A percentile compares a stretch with the other conserved stretches of the same genome.
These are phyloP conservation scores for Parnassius mnemosyne DNA, from an alignment of 2,888 invertebrate species.

Conservation along the genomic window DNA sequence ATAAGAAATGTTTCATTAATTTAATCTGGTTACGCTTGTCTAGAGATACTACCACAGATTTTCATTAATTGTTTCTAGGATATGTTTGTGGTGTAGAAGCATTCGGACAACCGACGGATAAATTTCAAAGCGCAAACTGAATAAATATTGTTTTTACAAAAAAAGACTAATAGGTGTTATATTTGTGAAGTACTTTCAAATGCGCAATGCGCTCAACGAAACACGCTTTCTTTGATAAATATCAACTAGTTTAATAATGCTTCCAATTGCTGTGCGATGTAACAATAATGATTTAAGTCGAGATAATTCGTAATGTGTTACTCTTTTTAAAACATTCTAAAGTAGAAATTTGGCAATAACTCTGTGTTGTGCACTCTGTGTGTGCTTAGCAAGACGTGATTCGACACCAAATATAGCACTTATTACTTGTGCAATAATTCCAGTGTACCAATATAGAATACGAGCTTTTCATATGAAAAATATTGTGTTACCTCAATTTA, in stretches of 20 bases:
- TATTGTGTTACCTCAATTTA: constrained; percentile 25
- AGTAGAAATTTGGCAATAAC: constrained; percentile 4
- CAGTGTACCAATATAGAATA: constrained; percentile 24
- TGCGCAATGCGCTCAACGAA: constrained; percentile 16
- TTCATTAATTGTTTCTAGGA: constrained; percentile 31
- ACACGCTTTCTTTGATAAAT: constrained; percentile 24
- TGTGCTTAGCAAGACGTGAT: constrained; percentile 1
- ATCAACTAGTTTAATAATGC: constrained; percentile 33
- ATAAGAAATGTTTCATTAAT: constrained; percentile 6
- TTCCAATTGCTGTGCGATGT: constrained; percentile 49
- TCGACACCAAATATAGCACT: constrained; percentile 23
- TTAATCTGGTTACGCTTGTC: constrained; percentile 24
- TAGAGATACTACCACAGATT: constrained; percentile 45
- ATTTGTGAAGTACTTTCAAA: constrained; percentile 43
- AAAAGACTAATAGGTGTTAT: constrained; percentile 53
- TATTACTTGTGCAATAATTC: constrained; percentile 16
- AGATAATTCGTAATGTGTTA: neutral
- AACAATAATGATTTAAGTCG: constrained; percentile 40
- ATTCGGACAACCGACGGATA: constrained; percentile 3
- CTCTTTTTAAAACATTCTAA: neutral
- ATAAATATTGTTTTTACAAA: constrained; percentile 14
- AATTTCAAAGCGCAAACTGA: neutral
- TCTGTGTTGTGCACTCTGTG: constrained; percentile 9
- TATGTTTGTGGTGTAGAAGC: constrained; percentile 10
- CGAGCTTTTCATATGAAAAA: constrained; percentile 20